Evolutionary conservation across 1,140 invertebrate genomes (phyloP), one percentile per base, ranked within the genome.

Genomic region (Hypsibius dujardini): DNA sequence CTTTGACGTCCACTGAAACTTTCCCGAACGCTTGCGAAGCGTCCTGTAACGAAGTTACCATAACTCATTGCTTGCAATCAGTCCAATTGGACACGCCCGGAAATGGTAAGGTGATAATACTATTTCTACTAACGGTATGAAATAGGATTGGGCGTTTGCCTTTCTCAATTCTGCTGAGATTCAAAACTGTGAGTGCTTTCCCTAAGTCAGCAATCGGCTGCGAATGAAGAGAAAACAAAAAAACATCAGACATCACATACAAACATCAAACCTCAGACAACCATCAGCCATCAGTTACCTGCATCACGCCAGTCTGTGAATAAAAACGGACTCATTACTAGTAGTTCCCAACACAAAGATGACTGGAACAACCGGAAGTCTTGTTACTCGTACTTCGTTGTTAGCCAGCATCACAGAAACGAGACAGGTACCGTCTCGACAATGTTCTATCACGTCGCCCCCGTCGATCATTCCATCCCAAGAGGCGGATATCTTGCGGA

Each of bases 1-100:
- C 76, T 15, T 79, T 70, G 0, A 84, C 82, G 77, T 82, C 76
- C 0, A 86, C 83, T 42, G 74, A 71, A 45, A 86, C 79, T 78
- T 86, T 87, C 0, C 85, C 85, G 70, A 86, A 78, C 7, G 83
- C 82, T 78, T 87, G 85, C 42, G 85, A 84, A 60, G 85, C 84
- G 81, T 85, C 80, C 73, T 70, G 47, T 75, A 75, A 1, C 76
- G 47, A 59, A 72, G 47, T 69, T 59, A 70, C 15, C 78, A 69
- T 70, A 71, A 72, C 50, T 75, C 72, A 67, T 70, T 46, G 46
- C 40, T 62, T 47, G 40, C 70, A 15, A n/a, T 45, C 1, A 59
- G 70, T 69, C 47, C n/a, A 70, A 15, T 70, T n/a, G 42, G 12
- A 7, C 42, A 12, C 12, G 45, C 12, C 3, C 62, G 28, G 28